Percentiles rank a stretch among this genome's conserved stretches.
Conservation (phyloP, 2,888 invertebrate species). For the Oscheius sp. region DNA sequence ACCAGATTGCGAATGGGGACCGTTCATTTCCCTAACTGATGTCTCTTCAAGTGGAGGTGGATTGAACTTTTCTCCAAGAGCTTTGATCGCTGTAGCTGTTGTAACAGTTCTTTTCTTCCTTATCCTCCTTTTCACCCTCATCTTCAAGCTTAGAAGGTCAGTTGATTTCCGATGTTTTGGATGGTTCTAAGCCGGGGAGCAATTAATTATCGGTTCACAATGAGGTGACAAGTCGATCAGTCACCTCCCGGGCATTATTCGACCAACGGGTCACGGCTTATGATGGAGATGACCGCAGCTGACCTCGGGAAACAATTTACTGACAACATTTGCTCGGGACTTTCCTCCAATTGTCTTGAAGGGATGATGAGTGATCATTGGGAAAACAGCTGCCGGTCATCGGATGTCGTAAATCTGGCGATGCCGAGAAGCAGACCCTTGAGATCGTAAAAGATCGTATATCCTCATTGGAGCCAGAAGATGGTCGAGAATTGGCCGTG, state of each 20-base stretch:
- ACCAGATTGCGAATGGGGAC: constrained; percentile 32
- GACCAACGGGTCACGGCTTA: constrained; percentile 13
- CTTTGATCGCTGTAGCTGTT: constrained; percentile 17
- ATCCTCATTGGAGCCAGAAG: constrained; percentile 25
- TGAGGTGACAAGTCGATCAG: constrained; percentile 29
- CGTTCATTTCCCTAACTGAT: constrained; percentile 27
- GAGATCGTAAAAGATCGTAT: constrained; percentile 28
- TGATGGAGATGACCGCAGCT: constrained; percentile 25
- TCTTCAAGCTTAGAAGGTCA: constrained; percentile 19
- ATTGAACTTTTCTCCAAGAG: constrained; percentile 1
- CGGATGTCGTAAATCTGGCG: constrained; percentile 24
- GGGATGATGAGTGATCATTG: constrained; percentile 11
- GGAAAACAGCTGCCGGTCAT: constrained; percentile 23
- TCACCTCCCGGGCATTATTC: constrained; percentile 26
- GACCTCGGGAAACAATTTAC: constrained; percentile 3
- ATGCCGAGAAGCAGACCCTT: constrained; percentile 22
- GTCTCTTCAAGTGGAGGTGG: constrained; percentile 12
- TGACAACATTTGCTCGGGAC: too few relatives aligned
- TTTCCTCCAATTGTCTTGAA: too few relatives aligned
- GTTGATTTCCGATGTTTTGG: constrained; percentile 9
- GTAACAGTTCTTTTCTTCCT: constrained; percentile 17
- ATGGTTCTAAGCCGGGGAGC: neutral
- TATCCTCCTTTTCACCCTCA: neutral
- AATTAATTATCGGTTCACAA: constrained; percentile 23
- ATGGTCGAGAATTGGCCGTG: constrained; percentile 12